phyloP scores from a whole-genome alignment of 2,888 invertebrate genomes.

The Plagodis pulveraria region DNA sequence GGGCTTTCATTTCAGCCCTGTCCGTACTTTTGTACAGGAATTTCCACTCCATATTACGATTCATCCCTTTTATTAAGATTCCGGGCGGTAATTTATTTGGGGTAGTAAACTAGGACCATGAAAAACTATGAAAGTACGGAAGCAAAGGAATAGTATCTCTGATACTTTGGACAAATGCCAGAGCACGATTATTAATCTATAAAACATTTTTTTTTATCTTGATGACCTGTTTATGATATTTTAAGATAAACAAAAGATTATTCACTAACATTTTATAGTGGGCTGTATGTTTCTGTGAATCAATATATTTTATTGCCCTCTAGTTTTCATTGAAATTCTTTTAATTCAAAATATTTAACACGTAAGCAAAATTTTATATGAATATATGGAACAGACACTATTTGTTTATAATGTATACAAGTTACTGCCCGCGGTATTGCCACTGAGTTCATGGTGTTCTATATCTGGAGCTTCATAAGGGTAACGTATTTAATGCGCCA shows the following conservation, averaged over 20 bases:
- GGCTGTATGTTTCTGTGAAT: too few relatives aligned
- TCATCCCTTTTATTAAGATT: constrained; percentile 42
- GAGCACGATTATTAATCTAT: constrained; percentile 27
- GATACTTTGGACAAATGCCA: constrained; percentile 30
- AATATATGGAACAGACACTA: too few relatives aligned
- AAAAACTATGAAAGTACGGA: constrained; percentile 30
- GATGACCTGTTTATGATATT: constrained; percentile 8
- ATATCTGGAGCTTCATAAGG: too few relatives aligned
- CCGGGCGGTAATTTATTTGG: constrained; percentile 36
- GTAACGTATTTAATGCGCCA: too few relatives aligned
- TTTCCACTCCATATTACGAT: constrained; percentile 39
- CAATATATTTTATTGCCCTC: too few relatives aligned
- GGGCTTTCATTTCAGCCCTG: constrained; percentile 21
- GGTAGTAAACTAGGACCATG: constrained; percentile 33
- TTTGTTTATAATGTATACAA: too few relatives aligned
- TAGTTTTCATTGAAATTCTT: too few relatives aligned
- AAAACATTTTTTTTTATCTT: constrained; percentile 20
- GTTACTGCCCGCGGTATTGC: too few relatives aligned
- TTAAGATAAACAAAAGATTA: too few relatives aligned
- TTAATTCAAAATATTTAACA: too few relatives aligned
- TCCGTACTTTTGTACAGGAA: constrained; percentile 31
- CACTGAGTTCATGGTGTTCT: too few relatives aligned
- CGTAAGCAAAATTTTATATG: too few relatives aligned
- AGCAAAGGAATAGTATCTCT: constrained; percentile 21
- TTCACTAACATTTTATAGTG: constrained; percentile 5